Conservation (phyloP, 1,140 invertebrate species). For the Wiebesia pumilae region DNA sequence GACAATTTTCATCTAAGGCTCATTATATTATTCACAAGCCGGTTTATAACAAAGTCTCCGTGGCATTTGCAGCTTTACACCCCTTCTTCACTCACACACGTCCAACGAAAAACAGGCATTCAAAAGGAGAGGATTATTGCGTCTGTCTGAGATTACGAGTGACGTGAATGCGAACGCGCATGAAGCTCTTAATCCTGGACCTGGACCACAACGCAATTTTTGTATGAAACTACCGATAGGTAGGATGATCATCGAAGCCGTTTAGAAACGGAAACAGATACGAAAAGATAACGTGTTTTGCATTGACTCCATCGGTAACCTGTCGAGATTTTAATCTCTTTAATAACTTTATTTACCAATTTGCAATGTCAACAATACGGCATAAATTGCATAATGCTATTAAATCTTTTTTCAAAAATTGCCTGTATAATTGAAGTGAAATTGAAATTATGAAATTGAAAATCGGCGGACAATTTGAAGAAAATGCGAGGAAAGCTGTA, state of each 20-base stretch:
- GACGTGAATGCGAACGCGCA: constrained; percentile 70
- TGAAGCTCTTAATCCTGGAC: constrained; percentile 69
- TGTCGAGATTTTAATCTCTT: constrained; percentile 46
- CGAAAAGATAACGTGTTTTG: not conserved
- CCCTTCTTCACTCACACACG: not conserved
- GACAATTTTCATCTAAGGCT: constrained; percentile 8
- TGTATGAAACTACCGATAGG: not conserved
- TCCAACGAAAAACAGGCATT: constrained; percentile 11
- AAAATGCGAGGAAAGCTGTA: too few species aligned
- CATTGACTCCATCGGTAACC: not conserved
- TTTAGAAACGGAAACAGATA: constrained; percentile 1
- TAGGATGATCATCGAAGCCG: constrained; percentile 9
- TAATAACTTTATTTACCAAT: constrained; percentile 31
- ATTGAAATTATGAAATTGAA: too few species aligned
- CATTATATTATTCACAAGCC: not conserved
- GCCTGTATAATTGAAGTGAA: too few species aligned
- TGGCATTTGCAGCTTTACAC: constrained; percentile 4
- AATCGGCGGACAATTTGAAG: too few species aligned
- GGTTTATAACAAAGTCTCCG: constrained; percentile 37
- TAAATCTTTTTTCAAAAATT: too few species aligned
- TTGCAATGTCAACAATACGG: not conserved
- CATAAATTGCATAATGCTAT: too few species aligned
- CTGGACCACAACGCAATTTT: constrained; percentile 25
- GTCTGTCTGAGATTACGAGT: constrained; percentile 63
- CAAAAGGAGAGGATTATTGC: constrained; percentile 63